Percentiles rank a stretch among this genome's conserved stretches.
Conservation (phyloP, 2,113 vertebrate genomes). For the Crypturellus undulatus region DNA sequence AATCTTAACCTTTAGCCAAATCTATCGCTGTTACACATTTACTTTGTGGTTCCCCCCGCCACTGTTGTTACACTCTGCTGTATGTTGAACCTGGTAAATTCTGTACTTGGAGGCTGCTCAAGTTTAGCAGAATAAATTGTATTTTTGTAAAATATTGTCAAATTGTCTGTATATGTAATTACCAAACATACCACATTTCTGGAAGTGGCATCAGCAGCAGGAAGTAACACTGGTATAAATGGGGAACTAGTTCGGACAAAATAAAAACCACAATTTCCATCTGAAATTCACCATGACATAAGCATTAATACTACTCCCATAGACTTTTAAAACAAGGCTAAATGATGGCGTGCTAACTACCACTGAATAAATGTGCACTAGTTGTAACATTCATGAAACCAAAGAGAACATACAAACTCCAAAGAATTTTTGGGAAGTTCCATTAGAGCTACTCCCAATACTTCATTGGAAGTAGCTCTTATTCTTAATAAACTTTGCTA, state of each 20-base stretch:
- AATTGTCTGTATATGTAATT: not conserved
- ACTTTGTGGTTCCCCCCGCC: too few relatives aligned
- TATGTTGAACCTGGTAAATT: too few relatives aligned
- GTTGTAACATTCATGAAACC: not conserved
- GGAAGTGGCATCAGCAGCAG: not conserved
- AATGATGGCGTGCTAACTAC: not conserved
- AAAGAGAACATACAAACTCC: not conserved
- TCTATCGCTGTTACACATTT: too few relatives aligned
- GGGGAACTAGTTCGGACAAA: not conserved
- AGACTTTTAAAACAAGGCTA: not conserved
- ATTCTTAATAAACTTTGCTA: not conserved
- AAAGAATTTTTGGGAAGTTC: not conserved
- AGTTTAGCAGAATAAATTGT: constrained; percentile 7
- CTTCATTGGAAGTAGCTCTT: not conserved
- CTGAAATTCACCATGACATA: not conserved
- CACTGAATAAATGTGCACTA: not conserved
- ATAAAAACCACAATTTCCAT: not conserved
- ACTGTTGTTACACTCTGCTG: too few relatives aligned
- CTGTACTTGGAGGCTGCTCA: not conserved
- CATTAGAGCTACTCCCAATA: not conserved
- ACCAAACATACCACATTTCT: not conserved
- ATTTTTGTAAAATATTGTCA: not conserved
- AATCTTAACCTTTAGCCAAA: not conserved
- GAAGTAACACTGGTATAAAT: not conserved
- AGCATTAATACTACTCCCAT: not conserved